phyloP scores from a whole-genome alignment of 23 tunicate genomes.

The Aplidium turbinatum region DNA sequence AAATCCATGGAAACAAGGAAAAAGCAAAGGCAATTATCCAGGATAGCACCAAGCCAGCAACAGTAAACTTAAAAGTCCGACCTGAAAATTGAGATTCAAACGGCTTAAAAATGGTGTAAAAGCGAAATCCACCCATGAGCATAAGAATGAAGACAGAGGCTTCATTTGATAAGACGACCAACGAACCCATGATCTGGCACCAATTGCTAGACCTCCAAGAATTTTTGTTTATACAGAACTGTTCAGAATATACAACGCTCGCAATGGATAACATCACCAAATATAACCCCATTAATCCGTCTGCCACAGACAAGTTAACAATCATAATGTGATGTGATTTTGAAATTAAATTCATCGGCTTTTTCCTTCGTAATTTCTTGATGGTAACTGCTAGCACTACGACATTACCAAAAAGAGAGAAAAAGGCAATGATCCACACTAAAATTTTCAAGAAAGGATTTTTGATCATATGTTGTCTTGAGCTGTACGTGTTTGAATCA shows the following conservation, averaged over 20 bases:
- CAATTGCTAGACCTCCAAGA: slow-evolving; percentile 37
- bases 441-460: slow-evolving; percentile 15
- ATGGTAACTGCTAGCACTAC: slow-evolving; percentile 25
- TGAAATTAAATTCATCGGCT: slow-evolving; percentile 2
- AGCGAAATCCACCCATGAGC: slow-evolving; percentile 57
- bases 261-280: slow-evolving; percentile 30
- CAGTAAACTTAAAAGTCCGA: neutral
- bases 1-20: slow-evolving; percentile 40
- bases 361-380: neutral
- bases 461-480: slow-evolving; percentile 44
- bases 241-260: slow-evolving; percentile 25
- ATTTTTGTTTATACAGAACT: slow-evolving; percentile 42
- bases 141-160: slow-evolving; percentile 60
- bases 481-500: slow-evolving; percentile 39
- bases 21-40: slow-evolving; percentile 46
- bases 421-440: slow-evolving; percentile 55
- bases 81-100: slow-evolving; percentile 28
- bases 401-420: slow-evolving; percentile 49
- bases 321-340: slow-evolving; percentile 42
- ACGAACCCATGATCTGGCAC: slow-evolving; percentile 49
- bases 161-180: slow-evolving; percentile 57
- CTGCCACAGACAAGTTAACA: slow-evolving; percentile 44
- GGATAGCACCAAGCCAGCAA: neutral
- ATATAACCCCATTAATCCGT: slow-evolving; percentile 60
- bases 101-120: slow-evolving; percentile 46